phyloP scores from a whole-genome alignment of 2,888 invertebrate species.

The Tortrix viridana region DNA sequence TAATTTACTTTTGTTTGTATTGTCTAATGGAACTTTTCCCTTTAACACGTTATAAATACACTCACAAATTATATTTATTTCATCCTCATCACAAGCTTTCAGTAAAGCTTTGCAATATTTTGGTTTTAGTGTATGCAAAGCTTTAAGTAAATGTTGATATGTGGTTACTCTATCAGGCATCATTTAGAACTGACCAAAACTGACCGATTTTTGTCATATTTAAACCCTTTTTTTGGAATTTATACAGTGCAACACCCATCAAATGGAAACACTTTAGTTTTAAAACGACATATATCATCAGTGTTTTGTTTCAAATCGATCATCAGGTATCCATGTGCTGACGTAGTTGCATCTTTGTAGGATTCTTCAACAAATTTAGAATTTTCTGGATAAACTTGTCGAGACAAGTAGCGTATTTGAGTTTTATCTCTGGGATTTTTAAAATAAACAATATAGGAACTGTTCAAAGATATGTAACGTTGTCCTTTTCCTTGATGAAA shows the following conservation, averaged over 20 bases:
- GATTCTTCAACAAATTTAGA: constrained; percentile 46
- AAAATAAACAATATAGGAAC: constrained; percentile 46
- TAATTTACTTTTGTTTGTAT: constrained; percentile 16
- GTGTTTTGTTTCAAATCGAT: constrained; percentile 46
- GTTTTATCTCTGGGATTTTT: constrained; percentile 47
- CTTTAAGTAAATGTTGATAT: constrained; percentile 41
- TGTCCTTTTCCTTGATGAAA: constrained; percentile 47
- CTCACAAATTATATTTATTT: constrained; percentile 32
- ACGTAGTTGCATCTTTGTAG: constrained; percentile 45
- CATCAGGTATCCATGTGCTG: constrained; percentile 47
- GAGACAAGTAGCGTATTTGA: constrained; percentile 44
- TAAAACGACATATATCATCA: constrained; percentile 41
- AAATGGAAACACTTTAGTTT: constrained; percentile 41
- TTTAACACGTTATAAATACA: too few species aligned
- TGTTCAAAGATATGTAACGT: constrained; percentile 45
- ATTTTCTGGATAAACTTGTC: constrained; percentile 46
- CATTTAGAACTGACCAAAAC: constrained; percentile 40
- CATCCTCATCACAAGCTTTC: constrained; percentile 40
- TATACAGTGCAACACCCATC: constrained; percentile 34
- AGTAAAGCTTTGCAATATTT: constrained; percentile 43
- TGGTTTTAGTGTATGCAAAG: constrained; percentile 40
- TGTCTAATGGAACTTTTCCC: constrained; percentile 20
- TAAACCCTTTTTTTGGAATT: constrained; percentile 40
- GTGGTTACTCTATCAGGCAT: constrained; percentile 41
- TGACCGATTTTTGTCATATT: constrained; percentile 41